These are phyloP conservation scores for Accipiter cooperii DNA, from an alignment of 2,113 vertebrate genomes.

Conservation along the genomic window DNA sequence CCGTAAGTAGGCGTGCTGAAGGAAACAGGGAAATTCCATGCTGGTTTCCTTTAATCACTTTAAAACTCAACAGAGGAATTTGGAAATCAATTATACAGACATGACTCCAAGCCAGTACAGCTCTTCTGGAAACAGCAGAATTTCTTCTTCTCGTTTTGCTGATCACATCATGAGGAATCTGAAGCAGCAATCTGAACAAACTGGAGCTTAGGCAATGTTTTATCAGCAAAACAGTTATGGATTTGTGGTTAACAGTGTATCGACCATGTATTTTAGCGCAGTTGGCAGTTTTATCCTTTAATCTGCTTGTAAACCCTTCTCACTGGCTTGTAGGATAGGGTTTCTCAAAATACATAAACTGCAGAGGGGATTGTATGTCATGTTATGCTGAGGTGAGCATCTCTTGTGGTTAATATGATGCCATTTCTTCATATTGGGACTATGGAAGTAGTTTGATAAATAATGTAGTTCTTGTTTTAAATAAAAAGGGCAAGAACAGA, in stretches of 20 bases:
- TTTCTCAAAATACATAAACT: not conserved
- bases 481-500: not conserved
- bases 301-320: constrained; percentile 39
- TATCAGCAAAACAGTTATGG: constrained; percentile 41
- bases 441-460: not conserved
- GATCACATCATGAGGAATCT: not conserved
- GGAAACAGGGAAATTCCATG: not conserved
- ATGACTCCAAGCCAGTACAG: not conserved
- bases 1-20: not conserved
- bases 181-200: not conserved
- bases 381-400: not conserved
- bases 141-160: not conserved
- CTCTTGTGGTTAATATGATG: not conserved
- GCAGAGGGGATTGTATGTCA: not conserved
- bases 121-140: not conserved
- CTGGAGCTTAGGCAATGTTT: not conserved
- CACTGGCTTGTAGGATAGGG: not conserved
- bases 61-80: not conserved
- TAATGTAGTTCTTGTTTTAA: not conserved
- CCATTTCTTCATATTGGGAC: not conserved
- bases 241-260: constrained; percentile 35
- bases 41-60: not conserved
- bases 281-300: constrained; percentile 41
- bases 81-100: not conserved
- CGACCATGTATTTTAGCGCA: not conserved